Evolutionary conservation across 1,140 invertebrate genomes (phyloP).

Genomic region (Cataglyphis hispanica): DNA sequence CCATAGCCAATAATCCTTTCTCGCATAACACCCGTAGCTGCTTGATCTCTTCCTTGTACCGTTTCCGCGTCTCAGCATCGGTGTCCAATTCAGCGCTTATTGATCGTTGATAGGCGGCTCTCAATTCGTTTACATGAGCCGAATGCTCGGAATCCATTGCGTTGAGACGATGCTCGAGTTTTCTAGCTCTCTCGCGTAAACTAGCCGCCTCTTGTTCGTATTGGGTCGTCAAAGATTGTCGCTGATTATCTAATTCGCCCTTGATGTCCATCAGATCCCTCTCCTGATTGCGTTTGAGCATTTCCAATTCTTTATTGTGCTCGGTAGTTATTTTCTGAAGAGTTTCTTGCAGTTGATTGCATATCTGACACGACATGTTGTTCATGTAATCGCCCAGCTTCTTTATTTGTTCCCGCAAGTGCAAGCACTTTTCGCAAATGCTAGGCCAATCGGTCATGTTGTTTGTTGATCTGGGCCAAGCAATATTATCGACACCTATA

Average conservation of each 20-base stretch:
- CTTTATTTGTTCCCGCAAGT: conserved; percentile 86
- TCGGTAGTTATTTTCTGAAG: conserved; percentile 80
- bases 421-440: conserved; percentile 80
- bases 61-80: conserved; percentile 90
- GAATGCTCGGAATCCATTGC: conserved; percentile 92
- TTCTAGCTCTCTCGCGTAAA: conserved; percentile 88
- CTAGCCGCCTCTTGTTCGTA: conserved; percentile 85
- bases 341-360: conserved; percentile 87
- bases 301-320: conserved; percentile 81
- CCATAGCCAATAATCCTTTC: conserved; percentile 94
- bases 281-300: conserved; percentile 80
- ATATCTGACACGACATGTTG: conserved; percentile 87
- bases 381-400: conserved; percentile 87
- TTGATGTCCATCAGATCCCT: conserved; percentile 83
- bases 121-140: conserved; percentile 91
- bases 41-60: conserved; percentile 95
- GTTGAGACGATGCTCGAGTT: conserved; percentile 90
- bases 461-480: conserved; percentile 50
- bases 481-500: conserved; percentile 48
- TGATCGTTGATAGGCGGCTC: conserved; percentile 90
- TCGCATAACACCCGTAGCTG: conserved; percentile 94
- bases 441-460: conserved; percentile 76
- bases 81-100: conserved; percentile 84
- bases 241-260: conserved; percentile 86
- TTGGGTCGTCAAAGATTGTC: conserved; percentile 81